These are phyloP conservation scores for Lineus longissimus DNA, from an alignment of 1,140 invertebrate genomes.

Conservation along the genomic window DNA sequence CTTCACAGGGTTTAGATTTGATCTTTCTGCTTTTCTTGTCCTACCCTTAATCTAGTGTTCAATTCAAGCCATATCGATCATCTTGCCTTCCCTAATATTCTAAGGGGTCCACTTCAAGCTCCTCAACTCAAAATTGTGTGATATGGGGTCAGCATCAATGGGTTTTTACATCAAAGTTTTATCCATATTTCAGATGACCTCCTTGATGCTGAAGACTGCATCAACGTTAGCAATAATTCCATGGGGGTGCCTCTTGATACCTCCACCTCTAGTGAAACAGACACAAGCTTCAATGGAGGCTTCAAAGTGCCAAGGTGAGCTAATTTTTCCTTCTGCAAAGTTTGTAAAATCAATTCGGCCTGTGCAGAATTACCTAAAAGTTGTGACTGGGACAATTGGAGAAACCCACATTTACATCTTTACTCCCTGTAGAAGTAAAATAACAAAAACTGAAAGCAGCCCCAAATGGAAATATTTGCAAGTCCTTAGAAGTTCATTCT, in stretches of 20 bases:
- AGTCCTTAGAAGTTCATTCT: too few relatives aligned
- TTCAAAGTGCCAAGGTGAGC: not conserved
- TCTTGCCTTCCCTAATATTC: too few relatives aligned
- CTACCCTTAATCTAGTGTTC: too few relatives aligned
- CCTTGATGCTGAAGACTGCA: slow-evolving; percentile 29
- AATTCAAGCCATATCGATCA: too few relatives aligned
- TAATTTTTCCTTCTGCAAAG: not conserved
- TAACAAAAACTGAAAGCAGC: too few relatives aligned
- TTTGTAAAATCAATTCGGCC: not conserved
- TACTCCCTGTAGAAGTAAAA: not conserved
- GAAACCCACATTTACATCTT: slow-evolving; percentile 1
- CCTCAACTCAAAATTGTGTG: too few relatives aligned
- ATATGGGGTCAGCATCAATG: too few relatives aligned
- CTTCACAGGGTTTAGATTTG: too few relatives aligned
- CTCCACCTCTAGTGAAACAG: slow-evolving; percentile 32
- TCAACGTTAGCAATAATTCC: slow-evolving; percentile 41
- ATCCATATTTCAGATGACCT: slow-evolving; percentile 34
- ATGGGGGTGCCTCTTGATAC: slow-evolving; percentile 37
- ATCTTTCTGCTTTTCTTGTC: too few relatives aligned
- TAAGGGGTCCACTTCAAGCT: too few relatives aligned
- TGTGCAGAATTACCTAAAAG: not conserved
- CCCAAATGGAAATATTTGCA: too few relatives aligned
- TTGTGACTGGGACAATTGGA: not conserved
- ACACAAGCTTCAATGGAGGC: slow-evolving; percentile 10
- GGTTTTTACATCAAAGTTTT: too few relatives aligned